These are phyloP conservation scores for Mya arenaria DNA, from an alignment of 1,140 invertebrate species.

Conservation along the genomic window DNA sequence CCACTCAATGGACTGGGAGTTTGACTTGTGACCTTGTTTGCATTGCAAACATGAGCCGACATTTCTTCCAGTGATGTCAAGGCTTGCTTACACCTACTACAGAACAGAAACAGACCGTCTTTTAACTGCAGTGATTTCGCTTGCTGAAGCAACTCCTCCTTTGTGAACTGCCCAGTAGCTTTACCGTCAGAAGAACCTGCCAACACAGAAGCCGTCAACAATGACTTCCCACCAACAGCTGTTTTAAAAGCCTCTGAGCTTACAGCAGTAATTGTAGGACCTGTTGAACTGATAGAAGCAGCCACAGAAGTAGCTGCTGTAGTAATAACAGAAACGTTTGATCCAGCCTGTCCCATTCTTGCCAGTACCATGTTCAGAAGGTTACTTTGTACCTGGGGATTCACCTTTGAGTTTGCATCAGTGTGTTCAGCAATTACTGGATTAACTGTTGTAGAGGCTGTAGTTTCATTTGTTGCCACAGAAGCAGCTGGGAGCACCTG, in stretches of 20 bases:
- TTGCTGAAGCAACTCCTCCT: background rate
- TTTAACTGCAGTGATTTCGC: background rate
- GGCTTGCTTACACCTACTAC: conserved; percentile 4
- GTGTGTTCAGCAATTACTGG: background rate
- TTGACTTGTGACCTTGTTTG: no score
- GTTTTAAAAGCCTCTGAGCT: background rate
- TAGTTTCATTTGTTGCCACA: background rate
- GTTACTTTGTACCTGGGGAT: background rate
- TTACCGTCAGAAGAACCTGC: background rate
- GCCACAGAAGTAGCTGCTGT: no score
- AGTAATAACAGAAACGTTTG: no score
- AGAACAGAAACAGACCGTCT: background rate
- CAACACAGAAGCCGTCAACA: background rate
- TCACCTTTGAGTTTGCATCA: background rate
- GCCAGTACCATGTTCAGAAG: conserved; percentile 1
- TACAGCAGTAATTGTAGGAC: no score
- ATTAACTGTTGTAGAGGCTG: background rate
- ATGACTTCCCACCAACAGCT: background rate
- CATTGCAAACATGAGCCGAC: conserved; percentile 1
- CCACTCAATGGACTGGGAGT: no score
- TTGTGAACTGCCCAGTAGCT: background rate
- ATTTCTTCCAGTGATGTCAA: conserved; percentile 2
- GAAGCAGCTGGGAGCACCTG: background rate
- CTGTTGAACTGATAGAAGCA: no score
- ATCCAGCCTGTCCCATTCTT: background rate